These are phyloP conservation scores for Drosophila melanosoma DNA, from an alignment of 2,888 invertebrate species.

Conservation along the genomic window DNA sequence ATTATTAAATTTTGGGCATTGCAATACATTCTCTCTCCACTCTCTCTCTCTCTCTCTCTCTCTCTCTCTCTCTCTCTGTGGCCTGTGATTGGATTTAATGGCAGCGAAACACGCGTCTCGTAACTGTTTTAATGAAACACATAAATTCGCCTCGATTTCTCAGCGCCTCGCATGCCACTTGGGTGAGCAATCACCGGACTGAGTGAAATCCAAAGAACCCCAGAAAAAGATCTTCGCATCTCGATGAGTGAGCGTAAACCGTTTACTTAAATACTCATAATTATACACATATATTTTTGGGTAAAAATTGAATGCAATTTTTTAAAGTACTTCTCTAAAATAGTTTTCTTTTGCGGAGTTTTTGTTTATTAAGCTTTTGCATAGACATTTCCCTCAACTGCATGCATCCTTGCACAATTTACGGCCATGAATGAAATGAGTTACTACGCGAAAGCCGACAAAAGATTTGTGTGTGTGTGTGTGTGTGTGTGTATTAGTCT, in stretches of 20 bases:
- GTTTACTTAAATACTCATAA: constrained; percentile 45
- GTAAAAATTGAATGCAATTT: constrained; percentile 25
- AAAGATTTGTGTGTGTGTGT: constrained; percentile 53
- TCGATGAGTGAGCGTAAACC: constrained; percentile 60
- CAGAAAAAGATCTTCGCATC: constrained; percentile 1
- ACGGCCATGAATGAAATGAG: constrained; percentile 76
- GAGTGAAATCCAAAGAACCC: constrained; percentile 33
- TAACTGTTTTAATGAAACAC: constrained; percentile 79
- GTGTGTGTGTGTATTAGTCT: constrained; percentile 2
- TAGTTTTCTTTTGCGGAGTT: constrained; percentile 28
- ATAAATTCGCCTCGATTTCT: constrained; percentile 65
- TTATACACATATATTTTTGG: constrained; percentile 25
- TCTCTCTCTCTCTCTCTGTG: constrained; percentile 11
- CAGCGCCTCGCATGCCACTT: constrained; percentile 65
- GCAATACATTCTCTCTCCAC: constrained; percentile 33
- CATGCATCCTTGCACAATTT: constrained; percentile 67
- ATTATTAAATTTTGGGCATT: constrained; percentile 68
- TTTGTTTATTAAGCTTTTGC: constrained; percentile 26
- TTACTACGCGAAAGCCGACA: constrained; percentile 71
- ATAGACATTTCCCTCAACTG: constrained; percentile 32
- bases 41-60: neutral
- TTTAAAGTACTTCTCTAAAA: constrained; percentile 31
- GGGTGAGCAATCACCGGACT: constrained; percentile 58
- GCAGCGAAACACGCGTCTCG: constrained; percentile 70
- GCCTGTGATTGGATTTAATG: constrained; percentile 59